Evolutionary conservation across 2,888 invertebrate genomes (phyloP).

Genomic region (Drosophila histrio): DNA sequence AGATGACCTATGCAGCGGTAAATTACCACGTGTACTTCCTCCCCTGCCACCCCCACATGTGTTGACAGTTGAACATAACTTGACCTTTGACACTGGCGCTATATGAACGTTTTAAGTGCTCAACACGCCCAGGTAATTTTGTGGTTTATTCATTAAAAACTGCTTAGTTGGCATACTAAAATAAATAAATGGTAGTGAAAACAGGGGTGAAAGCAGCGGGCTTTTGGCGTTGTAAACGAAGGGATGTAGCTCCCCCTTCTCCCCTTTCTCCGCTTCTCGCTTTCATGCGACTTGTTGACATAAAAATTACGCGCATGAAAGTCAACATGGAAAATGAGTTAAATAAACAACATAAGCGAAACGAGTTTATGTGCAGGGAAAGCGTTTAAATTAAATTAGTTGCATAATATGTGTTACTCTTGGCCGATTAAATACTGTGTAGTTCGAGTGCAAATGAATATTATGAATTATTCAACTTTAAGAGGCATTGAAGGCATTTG

Average conservation of each 20-base stretch:
- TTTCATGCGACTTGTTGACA: constrained; percentile 61
- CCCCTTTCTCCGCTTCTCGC: no score
- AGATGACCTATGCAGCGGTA: constrained; percentile 16
- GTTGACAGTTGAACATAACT: constrained; percentile 37
- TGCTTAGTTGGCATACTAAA: constrained; percentile 64
- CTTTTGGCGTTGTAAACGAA: background rate
- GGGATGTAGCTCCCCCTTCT: background rate
- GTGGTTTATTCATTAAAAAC: constrained; percentile 70
- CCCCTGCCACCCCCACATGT: constrained; percentile 6
- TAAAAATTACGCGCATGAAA: constrained; percentile 74
- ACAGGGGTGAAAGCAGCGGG: background rate
- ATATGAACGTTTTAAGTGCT: constrained; percentile 7
- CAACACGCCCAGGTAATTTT: constrained; percentile 51
- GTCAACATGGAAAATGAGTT: constrained; percentile 71
- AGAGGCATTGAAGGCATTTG: background rate
- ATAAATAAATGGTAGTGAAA: background rate
- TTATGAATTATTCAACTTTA: background rate
- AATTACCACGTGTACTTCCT: no score
- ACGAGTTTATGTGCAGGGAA: background rate
- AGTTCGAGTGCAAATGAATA: background rate
- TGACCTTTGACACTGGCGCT: constrained; percentile 49
- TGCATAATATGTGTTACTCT: constrained; percentile 26
- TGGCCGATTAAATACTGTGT: constrained; percentile 5
- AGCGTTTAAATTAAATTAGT: constrained; percentile 57
- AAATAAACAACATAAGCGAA: constrained; percentile 55